A percentile compares a stretch with the other conserved stretches of the same genome.
Evolutionary conservation across 2,113 vertebrate genomes (phyloP).

Genomic region (Calypte anna): DNA sequence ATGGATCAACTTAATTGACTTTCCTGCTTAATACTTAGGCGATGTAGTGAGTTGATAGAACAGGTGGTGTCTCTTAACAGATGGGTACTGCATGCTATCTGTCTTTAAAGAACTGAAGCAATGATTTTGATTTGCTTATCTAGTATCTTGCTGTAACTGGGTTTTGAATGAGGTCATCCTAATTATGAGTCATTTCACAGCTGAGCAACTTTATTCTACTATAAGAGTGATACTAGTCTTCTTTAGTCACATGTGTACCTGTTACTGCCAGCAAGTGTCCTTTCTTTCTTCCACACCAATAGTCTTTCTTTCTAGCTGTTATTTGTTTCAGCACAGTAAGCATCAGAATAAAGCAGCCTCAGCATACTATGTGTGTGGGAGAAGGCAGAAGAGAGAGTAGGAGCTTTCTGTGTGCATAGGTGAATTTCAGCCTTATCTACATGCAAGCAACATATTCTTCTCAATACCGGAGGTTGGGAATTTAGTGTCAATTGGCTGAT

Average conservation of each 20-base stretch:
- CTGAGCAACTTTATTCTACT: conserved; percentile 47
- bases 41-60: conserved; percentile 4
- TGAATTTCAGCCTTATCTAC: neutral
- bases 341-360: neutral
- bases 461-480: neutral
- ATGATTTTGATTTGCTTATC: conserved; percentile 59
- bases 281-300: conserved; percentile 9
- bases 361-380: neutral
- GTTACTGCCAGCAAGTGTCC: neutral
- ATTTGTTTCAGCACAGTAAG: conserved; percentile 17
- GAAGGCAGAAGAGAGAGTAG: neutral
- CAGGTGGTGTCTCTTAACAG: conserved; percentile 41
- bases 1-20: conserved; percentile 1
- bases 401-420: neutral
- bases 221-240: neutral
- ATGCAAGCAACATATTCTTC: neutral
- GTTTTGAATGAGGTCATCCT: conserved; percentile 50
- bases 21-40: neutral
- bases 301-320: neutral
- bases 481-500: neutral
- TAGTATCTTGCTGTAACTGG: conserved; percentile 23
- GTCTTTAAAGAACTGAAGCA: conserved; percentile 51
- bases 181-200: conserved; percentile 60
- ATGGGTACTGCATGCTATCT: conserved; percentile 44
- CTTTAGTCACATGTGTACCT: neutral